These are phyloP conservation scores for Cyphomyrus discorhynchus DNA, from an alignment of 2,113 vertebrate species.

Conservation along the genomic window DNA sequence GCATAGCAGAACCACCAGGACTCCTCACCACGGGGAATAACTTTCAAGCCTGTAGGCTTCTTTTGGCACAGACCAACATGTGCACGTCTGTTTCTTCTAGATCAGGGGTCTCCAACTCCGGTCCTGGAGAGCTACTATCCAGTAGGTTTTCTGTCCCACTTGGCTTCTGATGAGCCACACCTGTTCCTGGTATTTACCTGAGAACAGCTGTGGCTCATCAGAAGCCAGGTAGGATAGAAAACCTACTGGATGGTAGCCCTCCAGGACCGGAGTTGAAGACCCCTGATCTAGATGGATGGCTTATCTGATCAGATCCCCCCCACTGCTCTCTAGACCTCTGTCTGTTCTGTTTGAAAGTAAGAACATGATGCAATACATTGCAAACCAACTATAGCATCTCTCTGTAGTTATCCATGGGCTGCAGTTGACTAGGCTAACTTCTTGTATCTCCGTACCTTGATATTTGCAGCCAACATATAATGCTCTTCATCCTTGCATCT, in stretches of 20 bases:
- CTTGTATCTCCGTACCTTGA: not conserved
- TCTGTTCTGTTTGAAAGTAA: not conserved
- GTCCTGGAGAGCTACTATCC: too few relatives aligned
- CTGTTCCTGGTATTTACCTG: too few relatives aligned
- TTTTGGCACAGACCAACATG: not conserved
- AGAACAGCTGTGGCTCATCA: too few relatives aligned
- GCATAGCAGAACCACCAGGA: not conserved
- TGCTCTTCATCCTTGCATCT: not conserved
- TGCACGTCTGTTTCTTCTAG: not conserved
- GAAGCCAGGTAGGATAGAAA: too few relatives aligned
- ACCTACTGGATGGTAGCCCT: too few relatives aligned
- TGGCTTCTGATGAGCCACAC: too few relatives aligned
- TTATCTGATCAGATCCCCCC: not conserved
- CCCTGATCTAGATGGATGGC: not conserved
- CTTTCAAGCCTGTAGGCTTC: not conserved
- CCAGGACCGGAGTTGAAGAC: too few relatives aligned
- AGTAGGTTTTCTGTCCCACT: too few relatives aligned
- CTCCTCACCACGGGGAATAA: not conserved
- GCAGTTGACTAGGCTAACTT: not conserved
- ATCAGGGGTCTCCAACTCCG: too few relatives aligned
- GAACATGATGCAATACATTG: not conserved
- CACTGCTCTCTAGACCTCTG: not conserved
- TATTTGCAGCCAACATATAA: not conserved
- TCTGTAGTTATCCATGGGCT: not conserved
- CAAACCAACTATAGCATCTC: not conserved